Evolutionary conservation across 2,888 invertebrate species (phyloP).

Genomic region (Cantharis rufa): DNA sequence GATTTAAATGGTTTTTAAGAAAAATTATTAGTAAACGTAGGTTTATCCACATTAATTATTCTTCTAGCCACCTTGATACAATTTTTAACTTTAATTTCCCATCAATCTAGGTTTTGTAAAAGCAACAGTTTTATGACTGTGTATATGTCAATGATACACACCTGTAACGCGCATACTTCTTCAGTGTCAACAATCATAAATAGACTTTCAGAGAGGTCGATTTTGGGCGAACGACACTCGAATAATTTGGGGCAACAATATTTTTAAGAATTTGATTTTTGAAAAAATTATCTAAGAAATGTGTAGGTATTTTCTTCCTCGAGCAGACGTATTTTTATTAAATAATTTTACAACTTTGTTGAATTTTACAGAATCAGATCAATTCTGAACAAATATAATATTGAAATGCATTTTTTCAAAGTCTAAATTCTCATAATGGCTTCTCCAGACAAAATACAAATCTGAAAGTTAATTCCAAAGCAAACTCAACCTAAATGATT

Average conservation of each 20-base stretch:
- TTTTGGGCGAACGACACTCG: not conserved
- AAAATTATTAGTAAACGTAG: not conserved
- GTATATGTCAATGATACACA: not conserved
- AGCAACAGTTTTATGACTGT: not conserved
- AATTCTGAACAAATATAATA: too few relatives aligned
- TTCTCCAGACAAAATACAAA: too few relatives aligned
- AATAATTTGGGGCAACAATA: not conserved
- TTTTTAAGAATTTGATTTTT: too few relatives aligned
- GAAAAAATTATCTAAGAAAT: too few relatives aligned
- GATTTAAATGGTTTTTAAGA: not conserved
- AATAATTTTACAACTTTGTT: too few relatives aligned
- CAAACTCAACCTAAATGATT: too few relatives aligned
- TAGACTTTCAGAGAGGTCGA: not conserved
- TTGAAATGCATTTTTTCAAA: too few relatives aligned
- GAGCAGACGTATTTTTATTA: too few relatives aligned
- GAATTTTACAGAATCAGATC: too few relatives aligned
- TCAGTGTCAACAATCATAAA: not conserved
- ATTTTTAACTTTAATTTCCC: not conserved
- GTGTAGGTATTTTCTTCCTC: too few relatives aligned
- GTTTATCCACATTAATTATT: not conserved
- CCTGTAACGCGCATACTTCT: not conserved
- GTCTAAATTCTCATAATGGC: too few relatives aligned
- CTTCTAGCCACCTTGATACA: not conserved
- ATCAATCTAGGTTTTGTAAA: not conserved
- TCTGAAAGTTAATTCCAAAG: too few relatives aligned